These are phyloP conservation scores for Chironomus striatipennis DNA, from an alignment of 1,140 invertebrate species.

Conservation along the genomic window DNA sequence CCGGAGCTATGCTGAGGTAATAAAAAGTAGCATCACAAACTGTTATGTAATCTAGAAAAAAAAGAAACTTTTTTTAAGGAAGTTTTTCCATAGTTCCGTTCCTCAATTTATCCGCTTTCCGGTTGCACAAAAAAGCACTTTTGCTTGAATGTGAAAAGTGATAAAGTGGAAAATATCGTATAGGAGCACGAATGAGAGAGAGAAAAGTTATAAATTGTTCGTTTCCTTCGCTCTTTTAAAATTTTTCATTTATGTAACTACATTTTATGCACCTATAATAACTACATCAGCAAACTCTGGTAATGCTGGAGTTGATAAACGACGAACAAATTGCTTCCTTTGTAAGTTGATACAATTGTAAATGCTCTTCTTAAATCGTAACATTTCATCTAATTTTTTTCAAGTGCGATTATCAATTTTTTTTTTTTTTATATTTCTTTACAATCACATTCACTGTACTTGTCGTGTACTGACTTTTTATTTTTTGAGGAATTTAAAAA, in stretches of 20 bases:
- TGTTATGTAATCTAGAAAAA: neutral
- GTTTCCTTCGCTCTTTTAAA: neutral
- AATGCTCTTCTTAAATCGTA: neutral
- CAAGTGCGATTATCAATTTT: neutral
- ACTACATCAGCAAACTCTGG: neutral
- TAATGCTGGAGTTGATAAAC: slow-evolving; percentile 1
- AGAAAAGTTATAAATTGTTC: neutral
- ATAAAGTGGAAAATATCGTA: neutral
- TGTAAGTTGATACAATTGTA: neutral
- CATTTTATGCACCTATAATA: neutral
- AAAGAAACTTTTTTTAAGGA: neutral
- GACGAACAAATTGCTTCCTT: neutral
- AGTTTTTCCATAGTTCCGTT: neutral
- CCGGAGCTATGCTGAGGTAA: neutral
- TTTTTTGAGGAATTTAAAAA: neutral
- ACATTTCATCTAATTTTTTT: neutral
- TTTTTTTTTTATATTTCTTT: no score
- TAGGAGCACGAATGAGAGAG: neutral
- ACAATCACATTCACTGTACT: neutral
- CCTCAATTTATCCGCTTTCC: neutral
- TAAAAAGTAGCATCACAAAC: neutral
- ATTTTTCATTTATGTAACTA: neutral
- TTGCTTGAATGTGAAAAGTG: neutral
- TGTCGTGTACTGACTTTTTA: neutral
- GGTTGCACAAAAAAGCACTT: neutral